Base-by-base conservation (phyloP, 1,140 invertebrate genomes). In the Homalodisca vitripennis region DNA sequence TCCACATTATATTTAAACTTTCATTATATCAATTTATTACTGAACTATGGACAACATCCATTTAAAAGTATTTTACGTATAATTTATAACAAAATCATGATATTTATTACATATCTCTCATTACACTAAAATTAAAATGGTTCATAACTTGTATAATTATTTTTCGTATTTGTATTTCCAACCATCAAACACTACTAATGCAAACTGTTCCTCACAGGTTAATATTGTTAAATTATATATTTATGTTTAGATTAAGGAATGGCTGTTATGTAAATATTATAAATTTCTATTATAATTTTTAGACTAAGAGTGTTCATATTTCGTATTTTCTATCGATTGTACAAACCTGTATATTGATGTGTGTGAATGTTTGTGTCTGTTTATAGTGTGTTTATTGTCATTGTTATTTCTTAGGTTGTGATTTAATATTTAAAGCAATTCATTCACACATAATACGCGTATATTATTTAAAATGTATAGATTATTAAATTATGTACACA, bases 401-500 rank as follows among this genome's bases (percentile, higher is more conserved):
- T 27, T 60, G 55, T 60, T 53, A 53, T 53, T 53, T 53, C 55
- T 27, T 60, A 60, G 55, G 55, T 60, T 60, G 55, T 60, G 55
- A 60, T 60, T 27, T 60, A 27, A 41, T 12, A n/a, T 12, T 60
- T 51, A 51, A 51, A 51, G 48, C 48, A 51, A 30, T 60, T 30
- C 55, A 30, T 60, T 29, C 55, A 10, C 48, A 51, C n/a, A 22
- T 22, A 14, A 51, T n/a, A 6, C 27, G n/a, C 13, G 10, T 17
- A 60, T 26, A 60, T 60, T 30, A 60, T 60, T 60, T 60, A 27
- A 30, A 60, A 60, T 60, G 26, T 6, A 60, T 60, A 60, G 55
- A 60, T 29, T 60, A 60, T 60, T 60, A 60, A 60, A 60, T 60
- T 60, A 60, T 60, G 55, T 60, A 60, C 14, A 60, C 55, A 30